Evolutionary conservation across 2,797 vertebrate species (phyloP), one percentile per base, ranked within the genome.

Genomic region (Lacerta bilineata): DNA sequence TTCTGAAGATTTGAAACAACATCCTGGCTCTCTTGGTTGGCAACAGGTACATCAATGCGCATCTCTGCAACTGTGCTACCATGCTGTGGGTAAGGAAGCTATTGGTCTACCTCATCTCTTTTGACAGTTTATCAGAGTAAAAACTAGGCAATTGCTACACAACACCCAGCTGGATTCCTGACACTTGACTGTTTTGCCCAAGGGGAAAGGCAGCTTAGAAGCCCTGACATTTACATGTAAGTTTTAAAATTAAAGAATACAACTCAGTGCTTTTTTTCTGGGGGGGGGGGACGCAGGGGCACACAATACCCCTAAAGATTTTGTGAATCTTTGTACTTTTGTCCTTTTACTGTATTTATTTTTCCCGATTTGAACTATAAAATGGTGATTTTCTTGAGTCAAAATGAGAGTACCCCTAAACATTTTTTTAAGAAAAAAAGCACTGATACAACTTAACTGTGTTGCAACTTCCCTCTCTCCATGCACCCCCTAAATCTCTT

Each of bases 1-100:
- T 85, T 88, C 71, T 36, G 86, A 61, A 33, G 18, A 88, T 93
- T 72, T 85, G 90, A 84, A 86, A 46, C 91, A 87, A 87, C 50
- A n/a, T 92, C 68, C 81, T 82, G 80, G 29, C 80, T 66, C n/a
- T 75, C 13, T 20, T 82, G 11, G 7, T 50, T 81, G 69, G 82
- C 79, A 27, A 29, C 79, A 69, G 20, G 43, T 29, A 50, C 41
- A 69, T 6, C 76, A 86, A 79, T 79, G 68, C 29, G 18, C 10
- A 80, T 86, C 13, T 86, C 39, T 86, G 75, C 23, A 79, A 46
- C 8, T 7, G 27, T 69, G n/a, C 23, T 41, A 4, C 41, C 77
- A 25, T n/a, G 69, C 23, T 59, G 17, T 71, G 39, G 5, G 59
- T 25, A 80, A 79, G 43, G n/a, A 69, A 69, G 17, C 9, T 78